phyloP scores from a whole-genome alignment of 2,888 invertebrate genomes.

The Noctua janthe region DNA sequence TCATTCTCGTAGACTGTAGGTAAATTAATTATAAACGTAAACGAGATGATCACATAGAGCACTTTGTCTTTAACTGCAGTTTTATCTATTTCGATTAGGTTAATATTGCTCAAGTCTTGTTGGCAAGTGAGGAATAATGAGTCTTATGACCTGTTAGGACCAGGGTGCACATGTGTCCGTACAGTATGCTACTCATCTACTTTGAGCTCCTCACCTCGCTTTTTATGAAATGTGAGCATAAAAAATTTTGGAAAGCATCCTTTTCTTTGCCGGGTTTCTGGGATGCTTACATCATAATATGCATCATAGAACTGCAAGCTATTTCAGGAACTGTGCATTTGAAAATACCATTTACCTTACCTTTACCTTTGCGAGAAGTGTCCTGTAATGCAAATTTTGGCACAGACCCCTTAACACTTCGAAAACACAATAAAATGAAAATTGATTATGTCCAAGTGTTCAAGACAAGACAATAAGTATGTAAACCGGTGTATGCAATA shows the following conservation, averaged over 20 bases:
- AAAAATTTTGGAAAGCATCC: background rate
- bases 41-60: background rate
- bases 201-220: background rate
- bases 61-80: conserved; percentile 17
- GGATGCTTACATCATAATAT: background rate
- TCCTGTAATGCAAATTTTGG: background rate
- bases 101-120: too few species aligned
- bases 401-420: background rate
- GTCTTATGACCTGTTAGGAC: background rate
- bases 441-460: conserved; percentile 34
- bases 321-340: background rate
- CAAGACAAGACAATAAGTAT: conserved; percentile 58
- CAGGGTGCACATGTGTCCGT: background rate
- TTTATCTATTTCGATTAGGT: conserved; percentile 15
- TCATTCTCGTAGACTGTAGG: background rate
- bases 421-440: conserved; percentile 17
- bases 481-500: conserved; percentile 66
- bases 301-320: background rate
- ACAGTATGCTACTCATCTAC: background rate
- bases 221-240: background rate
- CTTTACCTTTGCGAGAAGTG: background rate
- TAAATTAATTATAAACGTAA: conserved; percentile 9
- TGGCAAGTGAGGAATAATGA: background rate
- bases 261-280: background rate
- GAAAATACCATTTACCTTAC: background rate